These are phyloP conservation scores for Pectinophora gossypiella DNA, from an alignment of 1,140 invertebrate genomes.

Conservation along the genomic window DNA sequence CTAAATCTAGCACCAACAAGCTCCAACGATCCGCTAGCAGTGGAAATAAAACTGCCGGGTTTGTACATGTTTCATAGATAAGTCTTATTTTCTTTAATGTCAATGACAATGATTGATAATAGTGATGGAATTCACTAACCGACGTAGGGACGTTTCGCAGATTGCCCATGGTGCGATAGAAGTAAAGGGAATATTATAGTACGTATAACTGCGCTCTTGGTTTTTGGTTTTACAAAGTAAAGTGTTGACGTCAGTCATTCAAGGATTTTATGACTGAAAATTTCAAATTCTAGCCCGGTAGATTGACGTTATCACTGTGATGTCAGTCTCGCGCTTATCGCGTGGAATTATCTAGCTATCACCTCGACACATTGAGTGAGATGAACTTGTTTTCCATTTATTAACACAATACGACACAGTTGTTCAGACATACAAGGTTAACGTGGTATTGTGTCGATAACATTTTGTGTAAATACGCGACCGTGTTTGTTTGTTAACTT, in stretches of 20 bases:
- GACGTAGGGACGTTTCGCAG: too few relatives aligned
- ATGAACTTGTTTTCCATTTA: background rate
- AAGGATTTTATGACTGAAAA: too few relatives aligned
- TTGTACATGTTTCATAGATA: slow-evolving; percentile 7
- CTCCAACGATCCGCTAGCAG: slow-evolving; percentile 55
- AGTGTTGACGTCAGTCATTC: too few relatives aligned
- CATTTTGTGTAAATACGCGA: background rate
- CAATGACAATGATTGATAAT: too few relatives aligned
- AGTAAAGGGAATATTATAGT: too few relatives aligned
- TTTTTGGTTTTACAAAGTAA: too few relatives aligned
- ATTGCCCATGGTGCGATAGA: too few relatives aligned
- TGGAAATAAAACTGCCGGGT: slow-evolving; percentile 41
- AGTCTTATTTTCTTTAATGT: too few relatives aligned
- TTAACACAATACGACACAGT: background rate
- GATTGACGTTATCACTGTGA: slow-evolving; percentile 1
- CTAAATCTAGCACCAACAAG: slow-evolving; percentile 40
- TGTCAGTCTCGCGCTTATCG: slow-evolving; percentile 8
- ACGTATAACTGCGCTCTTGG: too few relatives aligned
- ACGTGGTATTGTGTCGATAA: background rate
- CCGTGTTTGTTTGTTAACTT: too few relatives aligned
- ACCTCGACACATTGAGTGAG: background rate
- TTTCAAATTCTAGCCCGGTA: too few relatives aligned
- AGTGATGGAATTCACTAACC: too few relatives aligned
- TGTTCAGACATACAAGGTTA: background rate
- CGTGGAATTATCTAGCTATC: background rate